Evolutionary conservation across 2,113 vertebrate species (phyloP).

Genomic region (Scophthalmus maximus): DNA sequence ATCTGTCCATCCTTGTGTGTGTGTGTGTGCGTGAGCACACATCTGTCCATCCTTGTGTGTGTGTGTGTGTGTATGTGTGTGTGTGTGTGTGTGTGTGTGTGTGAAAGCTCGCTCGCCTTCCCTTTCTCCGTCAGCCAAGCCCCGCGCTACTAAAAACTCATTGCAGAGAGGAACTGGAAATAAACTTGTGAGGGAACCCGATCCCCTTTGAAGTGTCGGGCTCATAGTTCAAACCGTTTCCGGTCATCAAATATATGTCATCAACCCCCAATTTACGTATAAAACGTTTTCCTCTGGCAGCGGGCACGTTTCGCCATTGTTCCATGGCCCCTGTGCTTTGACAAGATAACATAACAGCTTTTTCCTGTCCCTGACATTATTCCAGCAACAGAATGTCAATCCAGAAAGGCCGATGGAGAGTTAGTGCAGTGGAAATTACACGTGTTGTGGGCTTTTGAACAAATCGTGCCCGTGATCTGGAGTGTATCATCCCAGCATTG

Average conservation of each 20-base stretch:
- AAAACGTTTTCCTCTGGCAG: slow-evolving; percentile 59
- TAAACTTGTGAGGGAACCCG: slow-evolving; percentile 71
- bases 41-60: slow-evolving; percentile 44
- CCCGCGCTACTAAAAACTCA: slow-evolving; percentile 63
- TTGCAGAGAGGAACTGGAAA: slow-evolving; percentile 70
- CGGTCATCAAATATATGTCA: slow-evolving; percentile 71
- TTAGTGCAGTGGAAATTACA: slow-evolving; percentile 2
- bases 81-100: slow-evolving; percentile 18
- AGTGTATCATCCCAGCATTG: slow-evolving; percentile 23
- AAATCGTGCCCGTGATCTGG: slow-evolving; percentile 45
- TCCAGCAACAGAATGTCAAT: slow-evolving; percentile 37
- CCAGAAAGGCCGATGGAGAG: not conserved
- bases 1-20: slow-evolving; percentile 1
- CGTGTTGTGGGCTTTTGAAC: slow-evolving; percentile 32
- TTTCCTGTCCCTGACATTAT: slow-evolving; percentile 57
- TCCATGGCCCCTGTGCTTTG: slow-evolving; percentile 36
- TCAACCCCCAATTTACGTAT: slow-evolving; percentile 57
- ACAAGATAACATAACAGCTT: slow-evolving; percentile 61
- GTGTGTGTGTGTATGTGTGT: slow-evolving; percentile 11
- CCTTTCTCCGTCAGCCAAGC: slow-evolving; percentile 63
- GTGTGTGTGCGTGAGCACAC: slow-evolving; percentile 13
- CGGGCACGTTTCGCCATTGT: slow-evolving; percentile 41
- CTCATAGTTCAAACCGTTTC: slow-evolving; percentile 60
- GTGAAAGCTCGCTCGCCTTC: slow-evolving; percentile 46
- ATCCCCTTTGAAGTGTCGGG: slow-evolving; percentile 73